Percentiles rank a stretch among this genome's conserved stretches.
These are phyloP conservation scores for Porites cylindrica DNA, from an alignment of 92 coral and sea anemone genomes.

Conservation along the genomic window DNA sequence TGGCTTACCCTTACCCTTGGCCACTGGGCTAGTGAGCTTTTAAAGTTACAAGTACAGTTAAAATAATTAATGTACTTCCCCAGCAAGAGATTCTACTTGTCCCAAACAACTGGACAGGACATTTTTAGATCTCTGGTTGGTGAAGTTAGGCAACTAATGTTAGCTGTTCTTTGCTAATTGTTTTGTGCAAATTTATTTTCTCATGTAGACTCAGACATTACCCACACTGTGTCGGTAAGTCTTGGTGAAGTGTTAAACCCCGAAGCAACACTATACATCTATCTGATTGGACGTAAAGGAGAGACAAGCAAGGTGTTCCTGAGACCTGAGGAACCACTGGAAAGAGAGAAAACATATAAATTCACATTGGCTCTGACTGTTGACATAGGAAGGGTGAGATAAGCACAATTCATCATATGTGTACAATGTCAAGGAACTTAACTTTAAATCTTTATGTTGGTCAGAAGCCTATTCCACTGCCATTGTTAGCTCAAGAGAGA, in stretches of 20 bases:
- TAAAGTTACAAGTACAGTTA: too few relatives aligned
- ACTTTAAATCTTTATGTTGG: too few relatives aligned
- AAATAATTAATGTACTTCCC: too few relatives aligned
- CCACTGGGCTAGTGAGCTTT: too few relatives aligned
- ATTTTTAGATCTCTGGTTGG: too few relatives aligned
- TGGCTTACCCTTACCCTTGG: too few relatives aligned
- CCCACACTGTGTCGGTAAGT: conserved; percentile 82
- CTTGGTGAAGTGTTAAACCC: conserved; percentile 92
- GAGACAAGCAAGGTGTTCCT: conserved; percentile 89
- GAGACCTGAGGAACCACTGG: conserved; percentile 81
- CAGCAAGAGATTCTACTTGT: too few relatives aligned
- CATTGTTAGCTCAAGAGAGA: too few relatives aligned
- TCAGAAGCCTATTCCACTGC: too few relatives aligned
- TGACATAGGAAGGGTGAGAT: conserved; percentile 84
- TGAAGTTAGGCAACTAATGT: too few relatives aligned
- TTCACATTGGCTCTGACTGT: conserved; percentile 87
- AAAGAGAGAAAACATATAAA: conserved; percentile 83
- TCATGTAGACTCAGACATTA: conserved; percentile 67
- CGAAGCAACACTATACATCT: conserved; percentile 79
- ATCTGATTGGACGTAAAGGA: conserved; percentile 84
- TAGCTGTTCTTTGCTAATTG: too few relatives aligned
- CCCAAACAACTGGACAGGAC: too few relatives aligned
- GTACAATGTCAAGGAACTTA: not conserved
- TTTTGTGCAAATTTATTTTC: not conserved
- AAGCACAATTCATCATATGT: not conserved